Evolutionary conservation across 1,140 invertebrate genomes (phyloP), one percentile per base, ranked within the genome.

Genomic region (Zaprionus gabonicus): DNA sequence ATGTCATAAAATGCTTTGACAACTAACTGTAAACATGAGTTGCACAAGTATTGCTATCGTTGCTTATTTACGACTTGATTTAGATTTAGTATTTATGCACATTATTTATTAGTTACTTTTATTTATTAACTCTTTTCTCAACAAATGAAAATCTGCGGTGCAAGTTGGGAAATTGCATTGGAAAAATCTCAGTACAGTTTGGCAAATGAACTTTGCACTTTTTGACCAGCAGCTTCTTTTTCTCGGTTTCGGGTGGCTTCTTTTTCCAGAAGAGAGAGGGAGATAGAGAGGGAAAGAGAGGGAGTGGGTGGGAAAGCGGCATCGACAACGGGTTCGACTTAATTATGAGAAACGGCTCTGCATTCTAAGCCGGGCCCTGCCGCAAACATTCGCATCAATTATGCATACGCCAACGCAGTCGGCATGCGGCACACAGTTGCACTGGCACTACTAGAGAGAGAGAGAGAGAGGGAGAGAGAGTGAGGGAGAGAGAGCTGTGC

Each of bases 301-400:
- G 9, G 20, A 31, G 27, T 9, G 28, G 9, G 28, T 31, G 15
- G 53, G 23, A 13, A 31, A 56, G 23, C 5, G 53, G 53, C 53
- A 28, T 53, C 49, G 46, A n/a, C 17, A 23, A 25, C 46, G 46
- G 34, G 51, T 56, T 49, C 41, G 76, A 81, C 78, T 81, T 76
- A 81, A 81, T 80, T 80, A 80, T 80, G 78, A 80, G 66, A 55
- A 69, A 65, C 69, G 70, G 68, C 62, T 55, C 60, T 46, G 36
- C 58, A 49, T 80, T 75, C 78, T 84, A 78, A 88, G 84, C 78
- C 66, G 53, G 65, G 64, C 44, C 27, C 68, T 71, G 83, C 83
- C 88, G 73, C 87, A 91, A 91, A 80, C 87, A 91, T 83, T 91
- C 81, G 79, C 88, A 91, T 91, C 88, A 91, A 91, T 91, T 91